phyloP scores from a whole-genome alignment of 2,888 invertebrate genomes.

The Sphaerophoria taeniata region DNA sequence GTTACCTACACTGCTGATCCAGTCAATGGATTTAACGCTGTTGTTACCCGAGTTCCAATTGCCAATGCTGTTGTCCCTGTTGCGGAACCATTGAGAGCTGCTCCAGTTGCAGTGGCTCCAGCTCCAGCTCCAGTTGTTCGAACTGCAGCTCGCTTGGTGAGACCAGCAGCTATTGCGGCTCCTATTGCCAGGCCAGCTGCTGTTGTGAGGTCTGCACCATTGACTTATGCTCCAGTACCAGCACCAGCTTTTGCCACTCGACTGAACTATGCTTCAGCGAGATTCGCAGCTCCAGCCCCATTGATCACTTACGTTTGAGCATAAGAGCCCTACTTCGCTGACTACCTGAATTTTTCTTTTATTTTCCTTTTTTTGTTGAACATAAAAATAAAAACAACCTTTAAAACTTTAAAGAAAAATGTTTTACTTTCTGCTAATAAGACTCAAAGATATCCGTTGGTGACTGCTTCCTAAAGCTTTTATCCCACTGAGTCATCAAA shows the following conservation, averaged over 20 bases:
- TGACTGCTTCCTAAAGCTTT: too few relatives aligned
- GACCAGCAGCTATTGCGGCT: conserved; percentile 27
- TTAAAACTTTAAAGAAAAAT: background rate
- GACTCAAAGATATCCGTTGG: too few relatives aligned
- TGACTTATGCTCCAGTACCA: conserved; percentile 25
- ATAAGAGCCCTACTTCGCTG: conserved; percentile 29
- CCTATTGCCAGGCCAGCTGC: conserved; percentile 20
- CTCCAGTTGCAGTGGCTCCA: conserved; percentile 40
- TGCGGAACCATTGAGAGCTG: conserved; percentile 56
- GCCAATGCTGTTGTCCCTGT: conserved; percentile 39
- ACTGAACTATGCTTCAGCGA: conserved; percentile 24
- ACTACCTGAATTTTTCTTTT: conserved; percentile 34
- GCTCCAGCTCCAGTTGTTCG: conserved; percentile 37
- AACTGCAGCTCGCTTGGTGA: conserved; percentile 24
- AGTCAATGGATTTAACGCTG: conserved; percentile 62
- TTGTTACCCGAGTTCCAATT: conserved; percentile 58
- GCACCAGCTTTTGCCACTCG: conserved; percentile 32
- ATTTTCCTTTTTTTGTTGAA: conserved; percentile 7
- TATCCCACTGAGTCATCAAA: too few relatives aligned
- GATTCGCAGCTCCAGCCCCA: conserved; percentile 35
- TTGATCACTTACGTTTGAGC: conserved; percentile 43
- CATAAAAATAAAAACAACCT: conserved; percentile 8
- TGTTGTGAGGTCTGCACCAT: conserved; percentile 24
- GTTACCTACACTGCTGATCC: conserved; percentile 60
- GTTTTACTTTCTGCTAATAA: too few relatives aligned